Evolutionary conservation across 1,140 invertebrate genomes (phyloP).

Genomic region (Drosophila ercepeae): DNA sequence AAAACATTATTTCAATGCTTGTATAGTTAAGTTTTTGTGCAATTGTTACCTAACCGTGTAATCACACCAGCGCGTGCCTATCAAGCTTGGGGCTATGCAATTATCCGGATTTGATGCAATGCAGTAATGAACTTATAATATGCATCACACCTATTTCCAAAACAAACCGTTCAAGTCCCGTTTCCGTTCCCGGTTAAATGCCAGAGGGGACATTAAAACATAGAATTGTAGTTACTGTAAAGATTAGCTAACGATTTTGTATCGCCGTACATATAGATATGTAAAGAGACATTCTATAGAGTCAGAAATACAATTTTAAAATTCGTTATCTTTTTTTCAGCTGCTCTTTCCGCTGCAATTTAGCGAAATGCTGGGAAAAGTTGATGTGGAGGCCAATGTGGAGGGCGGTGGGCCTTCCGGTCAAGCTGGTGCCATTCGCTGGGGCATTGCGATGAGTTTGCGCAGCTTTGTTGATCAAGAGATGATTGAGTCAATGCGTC

Average conservation of each 20-base stretch:
- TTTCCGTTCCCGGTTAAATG: constrained; percentile 41
- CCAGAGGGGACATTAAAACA: constrained; percentile 33
- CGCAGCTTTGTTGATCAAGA: constrained; percentile 91
- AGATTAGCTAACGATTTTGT: constrained; percentile 64
- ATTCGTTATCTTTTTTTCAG: constrained; percentile 84
- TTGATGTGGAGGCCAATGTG: constrained; percentile 93
- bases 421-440: constrained; percentile 93
- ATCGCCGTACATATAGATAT: too few relatives aligned
- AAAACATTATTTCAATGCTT: too few relatives aligned
- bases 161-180: constrained; percentile 16
- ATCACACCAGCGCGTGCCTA: constrained; percentile 38
- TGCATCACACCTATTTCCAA: constrained; percentile 28
- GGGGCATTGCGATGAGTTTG: constrained; percentile 91
- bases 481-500: constrained; percentile 92
- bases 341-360: constrained; percentile 94
- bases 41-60: constrained; percentile 21
- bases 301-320: constrained; percentile 18
- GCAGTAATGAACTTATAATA: constrained; percentile 36
- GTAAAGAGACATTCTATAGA: too few relatives aligned
- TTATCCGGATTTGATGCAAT: constrained; percentile 33
- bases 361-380: constrained; percentile 88
- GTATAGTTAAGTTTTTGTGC: neutral
- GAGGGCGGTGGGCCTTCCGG: constrained; percentile 89
- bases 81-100: constrained; percentile 28
- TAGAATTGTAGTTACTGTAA: constrained; percentile 64